A percentile compares a stretch with the other conserved stretches of the same genome.
Evolutionary conservation across 2,888 invertebrate species (phyloP).

Genomic region (Barypeithes pellucidus): DNA sequence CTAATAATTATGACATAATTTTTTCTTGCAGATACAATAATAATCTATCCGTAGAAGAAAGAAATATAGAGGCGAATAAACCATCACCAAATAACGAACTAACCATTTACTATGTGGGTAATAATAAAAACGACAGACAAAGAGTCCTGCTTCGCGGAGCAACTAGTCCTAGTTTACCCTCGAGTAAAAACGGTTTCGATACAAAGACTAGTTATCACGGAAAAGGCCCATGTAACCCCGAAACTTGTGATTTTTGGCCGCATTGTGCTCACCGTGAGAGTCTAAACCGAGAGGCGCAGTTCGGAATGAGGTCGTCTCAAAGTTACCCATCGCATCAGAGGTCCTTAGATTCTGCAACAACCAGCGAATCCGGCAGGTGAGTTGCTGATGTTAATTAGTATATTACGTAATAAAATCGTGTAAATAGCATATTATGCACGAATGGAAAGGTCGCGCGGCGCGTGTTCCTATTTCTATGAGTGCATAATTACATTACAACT

Average conservation of each 20-base stretch:
- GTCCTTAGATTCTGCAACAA: constrained; percentile 65
- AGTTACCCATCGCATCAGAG: constrained; percentile 74
- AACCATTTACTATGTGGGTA: constrained; percentile 67
- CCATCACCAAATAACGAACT: constrained; percentile 64
- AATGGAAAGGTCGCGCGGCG: no score
- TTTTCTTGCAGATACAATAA: constrained; percentile 58
- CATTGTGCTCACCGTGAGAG: constrained; percentile 73
- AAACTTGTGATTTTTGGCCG: constrained; percentile 78
- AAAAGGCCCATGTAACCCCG: constrained; percentile 71
- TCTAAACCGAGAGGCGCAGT: constrained; percentile 61
- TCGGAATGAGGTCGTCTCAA: constrained; percentile 72
- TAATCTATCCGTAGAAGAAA: constrained; percentile 59
- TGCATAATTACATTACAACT: no score
- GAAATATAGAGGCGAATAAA: constrained; percentile 61
- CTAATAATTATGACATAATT: background rate
- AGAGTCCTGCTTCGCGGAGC: constrained; percentile 71
- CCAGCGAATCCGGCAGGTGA: constrained; percentile 54
- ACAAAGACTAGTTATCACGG: constrained; percentile 31
- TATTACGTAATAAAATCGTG: no score
- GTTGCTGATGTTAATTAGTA: no score
- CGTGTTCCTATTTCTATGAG: no score
- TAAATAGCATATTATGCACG: no score
- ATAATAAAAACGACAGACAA: constrained; percentile 66
- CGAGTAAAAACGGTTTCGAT: constrained; percentile 60
- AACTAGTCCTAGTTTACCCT: constrained; percentile 69